Evolutionary conservation across 1,140 invertebrate genomes (phyloP), one percentile per base, ranked within the genome.

Genomic region (Diachasmimorpha longicaudata): DNA sequence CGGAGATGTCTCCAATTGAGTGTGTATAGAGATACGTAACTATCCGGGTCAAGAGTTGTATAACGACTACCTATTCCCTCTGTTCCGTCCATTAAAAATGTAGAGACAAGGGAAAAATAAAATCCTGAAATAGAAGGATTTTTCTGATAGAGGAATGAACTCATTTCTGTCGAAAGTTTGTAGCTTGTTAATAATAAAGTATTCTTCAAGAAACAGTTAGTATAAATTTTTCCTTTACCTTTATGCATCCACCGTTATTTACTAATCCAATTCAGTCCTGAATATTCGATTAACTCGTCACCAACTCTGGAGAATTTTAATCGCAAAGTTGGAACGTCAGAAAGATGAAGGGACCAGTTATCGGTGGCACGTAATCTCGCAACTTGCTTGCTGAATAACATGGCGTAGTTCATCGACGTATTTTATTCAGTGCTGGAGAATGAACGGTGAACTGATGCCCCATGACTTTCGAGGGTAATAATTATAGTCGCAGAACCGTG

Each of bases 201-300:
- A 21, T 16, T 63, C 39, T 4, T 46, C 14, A 8, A 37, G 42
- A 23, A 31, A 31, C 25, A 14, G 6, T 8, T 31, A 44, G 16
- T 23, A 44, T 0, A 14, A 14, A 36, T 10, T 74, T 52, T 71
- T 14, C 19, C 58, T 63, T 25, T 23, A 25, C 58, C 31, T 63
- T 63, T 63, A 55, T 69, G 66, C 67, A 66, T 39, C 67, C 39
- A 42, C 37, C 67, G 31, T 31, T 6, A 31, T 31, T 21, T n/a
- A 11, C 39, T n/a, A 23, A 16, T 37, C 23, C 37, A 25, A 23
- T 74, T 63, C 67, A 48, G 75, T 79, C 36, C 73, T 79, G 80
- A 81, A 80, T 80, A 79, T 81, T 81, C 80, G 80, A 81, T 81
- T 81, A 81, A 81, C 75, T 79, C 46, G 70, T 77, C 75, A 70